Percentiles rank a stretch among this genome's conserved stretches.
phyloP scores from a whole-genome alignment of 2,797 vertebrate species.

The Gymnopithys bicolor region DNA sequence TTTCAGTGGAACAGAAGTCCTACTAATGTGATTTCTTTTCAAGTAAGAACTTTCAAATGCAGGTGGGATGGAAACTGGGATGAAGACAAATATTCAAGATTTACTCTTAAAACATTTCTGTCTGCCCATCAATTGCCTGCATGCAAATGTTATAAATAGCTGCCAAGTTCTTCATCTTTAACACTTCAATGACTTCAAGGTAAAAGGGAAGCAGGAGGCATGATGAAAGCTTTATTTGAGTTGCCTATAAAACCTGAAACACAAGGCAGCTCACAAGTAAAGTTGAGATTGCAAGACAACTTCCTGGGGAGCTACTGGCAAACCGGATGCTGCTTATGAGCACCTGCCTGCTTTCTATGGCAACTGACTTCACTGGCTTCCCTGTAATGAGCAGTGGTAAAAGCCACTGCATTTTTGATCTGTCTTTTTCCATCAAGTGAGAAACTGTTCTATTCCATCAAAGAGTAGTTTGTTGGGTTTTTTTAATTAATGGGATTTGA shows the following conservation, averaged over 20 bases:
- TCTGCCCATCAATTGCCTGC: not conserved
- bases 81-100: not conserved
- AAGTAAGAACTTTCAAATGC: constrained; percentile 18
- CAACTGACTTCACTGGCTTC: not conserved
- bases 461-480: not conserved
- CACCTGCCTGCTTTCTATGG: not conserved
- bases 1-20: not conserved
- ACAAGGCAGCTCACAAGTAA: not conserved
- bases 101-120: not conserved
- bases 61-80: not conserved
- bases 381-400: not conserved
- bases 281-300: not conserved
- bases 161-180: constrained; percentile 35
- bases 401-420: constrained; percentile 2
- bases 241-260: not conserved
- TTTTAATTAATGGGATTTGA: not conserved
- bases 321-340: not conserved
- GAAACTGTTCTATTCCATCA: not conserved
- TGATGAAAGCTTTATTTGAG: constrained; percentile 32
- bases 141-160: not conserved
- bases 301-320: not conserved
- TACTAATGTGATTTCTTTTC: not conserved
- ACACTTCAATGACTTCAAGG: constrained; percentile 14
- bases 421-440: not conserved
- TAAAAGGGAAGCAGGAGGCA: not conserved